Base-by-base conservation (phyloP, 2,113 vertebrate species). In the Noctilio leporinus region DNA sequence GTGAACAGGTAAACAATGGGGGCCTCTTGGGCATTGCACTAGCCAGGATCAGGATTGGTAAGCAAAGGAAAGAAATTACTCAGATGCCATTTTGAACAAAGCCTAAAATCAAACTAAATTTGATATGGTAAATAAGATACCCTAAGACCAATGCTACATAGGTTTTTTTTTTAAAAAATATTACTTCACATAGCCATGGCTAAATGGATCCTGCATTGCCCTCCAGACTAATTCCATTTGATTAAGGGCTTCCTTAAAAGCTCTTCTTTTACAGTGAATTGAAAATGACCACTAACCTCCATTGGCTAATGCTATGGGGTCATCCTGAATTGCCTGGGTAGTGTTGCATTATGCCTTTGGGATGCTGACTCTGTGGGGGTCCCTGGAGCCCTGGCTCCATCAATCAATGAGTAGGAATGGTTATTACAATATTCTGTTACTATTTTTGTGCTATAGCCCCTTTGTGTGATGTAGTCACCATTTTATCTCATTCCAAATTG, bases 161-260 rank as follows among this genome's bases (percentile, higher is more conserved):
- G 80, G 70, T 51, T 85, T 85, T 85, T 67, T 96, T 88, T 95
- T n/a, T n/a, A n/a, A n/a, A n/a, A n/a, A n/a, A 69, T 86, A 64
- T 95, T 77, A 76, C 59, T 93, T 81, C 77, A 67, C 26, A 82
- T 28, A 64, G 64, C 16, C 70, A 77, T 38, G n/a, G 55, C 81
- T 93, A 90, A 93, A 96, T 92, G 96, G 80, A 28, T 69, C 38
- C 73, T 92, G 22, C 28, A 49, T 85, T 81, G 87, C 43, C 78
- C 20, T 80, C n/a, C 43, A 69, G 40, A 87, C 62, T 92, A 96
- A 96, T 95, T 95, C 70, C 76, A 83, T 95, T 96, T 96, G 92
- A 96, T 92, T 93, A 93, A 96, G 57, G 76, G 81, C 81, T 95
- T 92, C 51, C 92, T 96, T 97, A 92, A 97, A 97, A 96, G 92